phyloP scores from a whole-genome alignment of 2,888 invertebrate species.

The Campaea margaritaria region DNA sequence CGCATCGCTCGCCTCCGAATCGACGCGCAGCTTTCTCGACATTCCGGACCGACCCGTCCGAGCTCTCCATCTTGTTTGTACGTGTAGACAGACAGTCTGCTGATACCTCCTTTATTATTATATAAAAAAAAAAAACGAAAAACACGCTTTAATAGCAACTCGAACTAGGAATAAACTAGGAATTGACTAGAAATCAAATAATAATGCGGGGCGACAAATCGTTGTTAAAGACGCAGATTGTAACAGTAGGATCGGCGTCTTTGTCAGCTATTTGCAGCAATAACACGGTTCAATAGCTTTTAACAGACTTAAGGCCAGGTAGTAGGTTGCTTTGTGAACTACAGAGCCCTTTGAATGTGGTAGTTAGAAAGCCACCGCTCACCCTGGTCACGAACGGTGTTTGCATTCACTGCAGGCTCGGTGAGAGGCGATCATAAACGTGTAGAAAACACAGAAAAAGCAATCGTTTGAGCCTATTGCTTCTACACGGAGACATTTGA shows the following conservation, averaged over 20 bases:
- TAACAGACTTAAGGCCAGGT: background rate
- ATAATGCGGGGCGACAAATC: no score
- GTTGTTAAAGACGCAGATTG: no score
- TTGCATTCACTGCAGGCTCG: slow-evolving; percentile 40
- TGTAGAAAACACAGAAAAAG: slow-evolving; percentile 26
- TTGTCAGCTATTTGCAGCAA: no score
- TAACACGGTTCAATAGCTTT: no score
- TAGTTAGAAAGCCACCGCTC: slow-evolving; percentile 52
- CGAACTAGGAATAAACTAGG: no score
- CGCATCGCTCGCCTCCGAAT: slow-evolving; percentile 29
- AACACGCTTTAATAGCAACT: no score
- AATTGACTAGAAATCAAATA: no score
- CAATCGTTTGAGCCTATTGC: slow-evolving; percentile 10
- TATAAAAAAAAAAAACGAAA: background rate
- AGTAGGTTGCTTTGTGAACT: no score
- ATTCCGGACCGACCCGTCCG: slow-evolving; percentile 67
- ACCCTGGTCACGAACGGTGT: slow-evolving; percentile 39
- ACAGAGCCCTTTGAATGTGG: slow-evolving; percentile 14
- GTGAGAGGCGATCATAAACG: slow-evolving; percentile 29
- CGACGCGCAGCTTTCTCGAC: slow-evolving; percentile 64
- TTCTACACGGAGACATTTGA: slow-evolving; percentile 1
- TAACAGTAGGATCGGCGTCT: no score
- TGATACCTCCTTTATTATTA: slow-evolving; percentile 33
- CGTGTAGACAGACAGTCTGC: slow-evolving; percentile 40
- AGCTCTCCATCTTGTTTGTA: slow-evolving; percentile 28